Base-by-base conservation (phyloP, 2,797 vertebrate genomes). In the Spinus pinus region DNA sequence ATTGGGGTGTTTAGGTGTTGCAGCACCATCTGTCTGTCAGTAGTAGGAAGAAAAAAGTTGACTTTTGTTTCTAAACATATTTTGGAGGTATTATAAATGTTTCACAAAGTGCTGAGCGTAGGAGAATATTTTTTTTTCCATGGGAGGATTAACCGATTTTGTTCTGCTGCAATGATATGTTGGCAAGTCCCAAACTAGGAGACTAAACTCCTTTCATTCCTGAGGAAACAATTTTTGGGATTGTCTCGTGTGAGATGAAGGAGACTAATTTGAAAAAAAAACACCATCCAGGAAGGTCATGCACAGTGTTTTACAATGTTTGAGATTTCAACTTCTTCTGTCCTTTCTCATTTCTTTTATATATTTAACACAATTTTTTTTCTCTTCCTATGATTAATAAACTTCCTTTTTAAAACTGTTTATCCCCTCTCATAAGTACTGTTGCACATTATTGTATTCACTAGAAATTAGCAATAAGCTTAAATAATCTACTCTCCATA, bases 1-100 rank as follows among this genome's bases (percentile, higher is more conserved):
- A 17, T 41, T 69, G 39, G 49, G 30, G 27, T 46, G 12, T 51
- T 70, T 37, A 85, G 53, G 79, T 75, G 10, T 70, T 62, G 27
- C 8, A 89, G 78, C 78, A 75, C 94, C 67, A 87, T 92, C 93
- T 96, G 61, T 95, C 89, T 96, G 79, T 94, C 0, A 4, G 53
- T 14, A 81, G 56, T 86, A 74, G 69, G 75, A 91, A 82, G 65
- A 82, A 62, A 83, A 90, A 24, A 8, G 3, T 5, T 28, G 11
- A 4, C 8, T 78, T 61, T 22, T 0, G 20, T 88, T 90, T 64
- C 54, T 54, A 35, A 81, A 72, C 21, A 9, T 21, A 17, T 42
- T 64, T 73, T 78, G 3, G 51, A 62, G 5, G 9, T 41, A 21
- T 41, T 89, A 12, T 24, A 72, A 74, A 46, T 8, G 30, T 33